These are phyloP conservation scores for Melikaiella ostensackeni DNA, from an alignment of 2,888 invertebrate species.

Conservation along the genomic window DNA sequence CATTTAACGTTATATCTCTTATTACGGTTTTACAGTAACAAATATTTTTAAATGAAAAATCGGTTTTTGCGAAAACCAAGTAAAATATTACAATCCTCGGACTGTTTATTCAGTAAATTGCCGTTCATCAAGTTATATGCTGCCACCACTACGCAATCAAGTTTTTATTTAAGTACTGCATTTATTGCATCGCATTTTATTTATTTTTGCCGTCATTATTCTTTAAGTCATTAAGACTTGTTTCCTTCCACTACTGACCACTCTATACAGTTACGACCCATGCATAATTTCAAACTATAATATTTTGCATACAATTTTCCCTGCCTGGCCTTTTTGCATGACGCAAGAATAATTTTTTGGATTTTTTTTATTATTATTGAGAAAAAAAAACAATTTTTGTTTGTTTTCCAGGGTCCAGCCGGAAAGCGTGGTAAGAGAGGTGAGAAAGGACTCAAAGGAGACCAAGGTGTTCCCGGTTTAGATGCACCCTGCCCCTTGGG, in stretches of 20 bases:
- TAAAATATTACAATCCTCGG: background rate
- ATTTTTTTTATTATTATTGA: background rate
- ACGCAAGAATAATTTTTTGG: constrained; percentile 54
- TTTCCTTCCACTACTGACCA: constrained; percentile 8
- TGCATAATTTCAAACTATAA: constrained; percentile 26
- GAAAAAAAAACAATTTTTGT: constrained; percentile 53
- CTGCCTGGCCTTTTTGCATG: constrained; percentile 73
- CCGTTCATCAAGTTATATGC: constrained; percentile 57
- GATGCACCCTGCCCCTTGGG: constrained; percentile 99
- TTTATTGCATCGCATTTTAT: constrained; percentile 25
- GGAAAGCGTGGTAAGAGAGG: constrained; percentile 96
- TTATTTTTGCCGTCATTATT: background rate
- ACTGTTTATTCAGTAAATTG: background rate
- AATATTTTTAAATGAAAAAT: too few species aligned
- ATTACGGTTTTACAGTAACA: too few species aligned
- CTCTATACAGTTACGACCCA: constrained; percentile 31
- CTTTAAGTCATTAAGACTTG: constrained; percentile 28
- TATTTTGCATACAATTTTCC: constrained; percentile 55
- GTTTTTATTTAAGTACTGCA: constrained; percentile 38
- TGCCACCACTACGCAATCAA: constrained; percentile 57
- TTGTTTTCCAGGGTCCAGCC: constrained; percentile 84
- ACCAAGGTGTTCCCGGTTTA: constrained; percentile 97
- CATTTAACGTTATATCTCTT: too few species aligned
- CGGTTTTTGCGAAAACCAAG: background rate
- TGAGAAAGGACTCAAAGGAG: constrained; percentile 94